Percentiles rank a stretch among this genome's conserved stretches.
Evolutionary conservation across 2,888 invertebrate species (phyloP).

Genomic region (Leptinotarsa peninsularis): DNA sequence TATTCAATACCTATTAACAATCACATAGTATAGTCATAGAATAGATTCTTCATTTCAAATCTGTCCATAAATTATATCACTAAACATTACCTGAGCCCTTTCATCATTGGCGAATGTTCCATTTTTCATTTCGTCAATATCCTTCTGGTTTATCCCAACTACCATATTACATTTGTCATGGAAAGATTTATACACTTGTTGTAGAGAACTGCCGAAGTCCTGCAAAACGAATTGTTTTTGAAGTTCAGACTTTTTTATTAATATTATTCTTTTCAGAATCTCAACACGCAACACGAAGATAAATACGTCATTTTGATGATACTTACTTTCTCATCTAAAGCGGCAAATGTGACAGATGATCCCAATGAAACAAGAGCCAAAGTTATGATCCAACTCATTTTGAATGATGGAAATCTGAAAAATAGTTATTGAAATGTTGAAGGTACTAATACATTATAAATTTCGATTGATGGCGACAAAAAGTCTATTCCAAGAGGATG

Average conservation of each 20-base stretch:
- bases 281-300: no score
- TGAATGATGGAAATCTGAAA: neutral
- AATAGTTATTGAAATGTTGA: no score
- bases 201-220: neutral
- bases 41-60: no score
- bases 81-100: neutral
- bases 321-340: neutral
- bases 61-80: no score
- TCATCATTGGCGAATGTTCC: neutral
- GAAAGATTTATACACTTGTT: neutral
- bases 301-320: neutral
- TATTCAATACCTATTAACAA: no score
- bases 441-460: no score
- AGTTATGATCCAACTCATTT: neutral
- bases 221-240: neutral
- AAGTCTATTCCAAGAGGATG: no score
- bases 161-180: neutral
- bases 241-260: no score
- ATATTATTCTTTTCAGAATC: no score
- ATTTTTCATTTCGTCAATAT: neutral
- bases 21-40: no score
- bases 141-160: neutral
- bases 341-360: conserved; percentile 3
- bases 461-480: no score
- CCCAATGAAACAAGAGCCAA: neutral